Evolutionary conservation across 2,797 vertebrate genomes (phyloP), one percentile per base, ranked within the genome.

Genomic region (Setipinna tenuifilis): DNA sequence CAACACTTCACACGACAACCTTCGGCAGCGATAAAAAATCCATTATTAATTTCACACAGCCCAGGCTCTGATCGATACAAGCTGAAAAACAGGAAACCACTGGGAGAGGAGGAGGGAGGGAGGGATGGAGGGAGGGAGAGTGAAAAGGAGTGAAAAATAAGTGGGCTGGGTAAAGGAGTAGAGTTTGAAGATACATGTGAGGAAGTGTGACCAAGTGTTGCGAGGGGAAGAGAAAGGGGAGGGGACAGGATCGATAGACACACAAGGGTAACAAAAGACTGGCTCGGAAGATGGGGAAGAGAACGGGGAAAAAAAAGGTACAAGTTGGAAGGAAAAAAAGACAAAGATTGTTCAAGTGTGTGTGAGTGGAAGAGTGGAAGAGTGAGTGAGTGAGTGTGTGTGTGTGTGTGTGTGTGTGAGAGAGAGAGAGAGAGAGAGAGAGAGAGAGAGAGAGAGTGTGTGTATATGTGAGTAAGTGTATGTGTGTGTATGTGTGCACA

Each of bases 1-100:
- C 58, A 28, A 50, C 44, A 81, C 78, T 54, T 65, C 11, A 54
- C 50, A 54, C 50, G 9, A 54, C 50, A 54, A 21, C 54, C 58
- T 83, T 25, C 71, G 19, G 31, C 54, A 3, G 25, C 44, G 58
- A 35, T 44, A 28, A 25, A 81, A 86, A 81, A 68, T 62, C 75
- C 41, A 50, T 62, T 48, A 81, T 83, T 62, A 80, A 83, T 81
- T 75, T 35, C 44, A 57, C 84, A 31, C 65, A 83, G 23, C 57
- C n/a, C 23, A 17, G 46, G 71, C 31, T 59, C 12, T 14, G 82
- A 83, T 81, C 19, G 25, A 86, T 50, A 83, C 16, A 5, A 21
- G 14, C 48, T 46, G 80, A 82, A 65, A 75, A n/a, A 54, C 81
- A 75, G 65, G 46, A 46, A 54, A 54, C 50, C 50, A 54, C 7